A percentile compares a stretch with the other conserved stretches of the same genome.
Evolutionary conservation across 2,113 vertebrate genomes (phyloP).

Genomic region (Microcebus jonahi): DNA sequence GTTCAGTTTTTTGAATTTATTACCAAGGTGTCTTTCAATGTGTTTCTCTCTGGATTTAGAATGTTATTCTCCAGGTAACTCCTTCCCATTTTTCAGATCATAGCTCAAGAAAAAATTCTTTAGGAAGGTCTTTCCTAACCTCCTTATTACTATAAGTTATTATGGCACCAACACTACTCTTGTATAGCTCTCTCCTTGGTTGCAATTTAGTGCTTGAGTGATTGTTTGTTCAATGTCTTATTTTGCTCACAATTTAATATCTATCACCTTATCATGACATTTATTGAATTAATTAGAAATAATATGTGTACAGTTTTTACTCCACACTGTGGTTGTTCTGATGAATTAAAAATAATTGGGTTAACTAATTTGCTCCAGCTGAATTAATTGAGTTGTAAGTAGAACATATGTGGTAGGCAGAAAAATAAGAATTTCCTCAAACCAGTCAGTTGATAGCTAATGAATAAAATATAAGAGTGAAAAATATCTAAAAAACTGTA

Average conservation of each 20-base stretch:
- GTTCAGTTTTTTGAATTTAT: neutral
- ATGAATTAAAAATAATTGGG: neutral
- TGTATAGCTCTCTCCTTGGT: accelerated
- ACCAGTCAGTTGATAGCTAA: neutral
- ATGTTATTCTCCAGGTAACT: neutral
- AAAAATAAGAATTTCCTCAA: neutral
- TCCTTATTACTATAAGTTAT: neutral
- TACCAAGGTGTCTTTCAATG: neutral
- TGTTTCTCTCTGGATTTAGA: neutral
- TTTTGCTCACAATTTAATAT: constrained; percentile 4
- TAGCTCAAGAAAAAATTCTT: neutral
- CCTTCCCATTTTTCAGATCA: neutral
- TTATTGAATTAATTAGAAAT: neutral
- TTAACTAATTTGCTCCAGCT: neutral
- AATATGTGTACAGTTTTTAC: neutral
- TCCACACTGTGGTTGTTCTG: neutral
- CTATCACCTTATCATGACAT: neutral
- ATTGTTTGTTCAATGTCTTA: neutral
- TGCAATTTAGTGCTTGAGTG: neutral
- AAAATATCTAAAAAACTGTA: neutral
- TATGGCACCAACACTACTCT: neutral
- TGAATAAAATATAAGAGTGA: neutral
- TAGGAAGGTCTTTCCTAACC: neutral
- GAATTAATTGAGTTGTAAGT: neutral
- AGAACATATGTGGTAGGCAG: neutral